These are phyloP conservation scores for Apaloderma vittatum DNA, from an alignment of 2,113 vertebrate species.

Conservation along the genomic window DNA sequence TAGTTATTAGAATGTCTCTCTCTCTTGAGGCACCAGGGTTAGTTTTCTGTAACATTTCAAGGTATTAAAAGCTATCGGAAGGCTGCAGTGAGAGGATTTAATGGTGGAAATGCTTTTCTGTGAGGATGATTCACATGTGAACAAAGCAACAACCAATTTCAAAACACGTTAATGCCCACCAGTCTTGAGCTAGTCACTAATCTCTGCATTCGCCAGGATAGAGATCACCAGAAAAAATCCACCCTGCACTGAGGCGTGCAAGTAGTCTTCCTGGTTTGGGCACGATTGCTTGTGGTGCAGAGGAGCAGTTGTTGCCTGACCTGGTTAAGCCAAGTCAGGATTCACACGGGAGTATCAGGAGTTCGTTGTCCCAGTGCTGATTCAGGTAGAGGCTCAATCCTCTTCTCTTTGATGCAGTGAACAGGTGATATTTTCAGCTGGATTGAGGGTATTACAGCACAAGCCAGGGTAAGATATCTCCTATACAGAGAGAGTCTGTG, in stretches of 20 bases:
- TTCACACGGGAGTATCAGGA: neutral
- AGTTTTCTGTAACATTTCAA: neutral
- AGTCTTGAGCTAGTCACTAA: neutral
- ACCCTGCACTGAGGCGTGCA: fast-evolving
- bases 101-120: neutral
- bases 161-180: neutral
- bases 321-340: neutral
- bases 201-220: neutral
- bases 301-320: neutral
- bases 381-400: neutral
- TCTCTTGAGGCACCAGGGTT: neutral
- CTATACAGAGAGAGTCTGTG: neutral
- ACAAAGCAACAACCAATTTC: neutral
- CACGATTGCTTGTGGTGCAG: fast-evolving
- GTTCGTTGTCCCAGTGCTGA: neutral
- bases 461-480: neutral
- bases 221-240: neutral
- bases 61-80: neutral
- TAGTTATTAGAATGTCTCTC: neutral
- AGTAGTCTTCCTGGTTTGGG: neutral
- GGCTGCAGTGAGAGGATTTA: neutral
- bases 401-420: neutral
- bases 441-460: neutral
- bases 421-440: neutral
- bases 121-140: neutral